These are phyloP conservation scores for Phortica okadai DNA, from an alignment of 2,888 invertebrate genomes.

Conservation along the genomic window DNA sequence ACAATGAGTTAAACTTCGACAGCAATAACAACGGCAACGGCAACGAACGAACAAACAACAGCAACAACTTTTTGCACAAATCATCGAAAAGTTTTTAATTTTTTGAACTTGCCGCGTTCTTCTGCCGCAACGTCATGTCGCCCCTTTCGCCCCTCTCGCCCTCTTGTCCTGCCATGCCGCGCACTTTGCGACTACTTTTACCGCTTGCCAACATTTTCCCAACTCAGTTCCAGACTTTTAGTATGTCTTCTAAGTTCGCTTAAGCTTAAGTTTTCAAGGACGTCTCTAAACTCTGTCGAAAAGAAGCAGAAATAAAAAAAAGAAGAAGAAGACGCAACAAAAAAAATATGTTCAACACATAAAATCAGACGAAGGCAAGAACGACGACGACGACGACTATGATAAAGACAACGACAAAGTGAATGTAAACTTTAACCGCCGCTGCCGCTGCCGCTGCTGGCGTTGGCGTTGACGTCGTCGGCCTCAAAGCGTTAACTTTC, in stretches of 20 bases:
- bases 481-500: conserved; percentile 49
- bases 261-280: conserved; percentile 70
- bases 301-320: conserved; percentile 34
- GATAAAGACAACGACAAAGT: conserved; percentile 37
- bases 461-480: not conserved
- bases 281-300: conserved; percentile 70
- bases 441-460: conserved; percentile 46
- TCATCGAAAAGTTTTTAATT: conserved; percentile 35
- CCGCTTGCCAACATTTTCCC: conserved; percentile 31
- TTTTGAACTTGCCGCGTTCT: conserved; percentile 24
- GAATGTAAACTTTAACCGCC: conserved; percentile 62
- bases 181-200: conserved; percentile 22
- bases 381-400: conserved; percentile 40
- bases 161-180: not conserved
- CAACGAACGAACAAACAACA: not conserved
- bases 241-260: conserved; percentile 52
- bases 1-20: not conserved
- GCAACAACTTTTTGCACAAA: conserved; percentile 31
- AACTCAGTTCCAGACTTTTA: conserved; percentile 33
- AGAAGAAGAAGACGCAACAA: no score
- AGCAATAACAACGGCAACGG: conserved; percentile 6
- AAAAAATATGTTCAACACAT: conserved; percentile 36
- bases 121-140: not conserved
- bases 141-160: not conserved
- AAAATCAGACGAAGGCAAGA: conserved; percentile 40